A percentile compares a stretch with the other conserved stretches of the same genome.
phyloP scores from a whole-genome alignment of 2,888 invertebrate species.

The Heliconius hortense region DNA sequence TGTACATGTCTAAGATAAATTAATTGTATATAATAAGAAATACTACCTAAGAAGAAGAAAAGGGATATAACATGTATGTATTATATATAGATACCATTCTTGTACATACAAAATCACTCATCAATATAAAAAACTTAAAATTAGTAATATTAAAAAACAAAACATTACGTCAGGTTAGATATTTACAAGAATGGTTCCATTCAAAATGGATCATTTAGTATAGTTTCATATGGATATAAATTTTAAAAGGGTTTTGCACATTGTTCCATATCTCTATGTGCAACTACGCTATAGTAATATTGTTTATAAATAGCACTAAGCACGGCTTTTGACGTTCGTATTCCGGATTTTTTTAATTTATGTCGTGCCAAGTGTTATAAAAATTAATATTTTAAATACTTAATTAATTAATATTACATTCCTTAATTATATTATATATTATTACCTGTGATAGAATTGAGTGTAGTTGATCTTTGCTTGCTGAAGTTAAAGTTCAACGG shows the following conservation, averaged over 20 bases:
- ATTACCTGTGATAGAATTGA: conserved; percentile 89
- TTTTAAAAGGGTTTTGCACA: conserved; percentile 62
- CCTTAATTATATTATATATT: conserved; percentile 37
- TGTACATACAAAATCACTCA: conserved; percentile 28
- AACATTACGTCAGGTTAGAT: not conserved
- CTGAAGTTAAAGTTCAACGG: conserved; percentile 91
- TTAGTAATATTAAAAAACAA: not conserved
- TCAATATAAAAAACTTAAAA: not conserved
- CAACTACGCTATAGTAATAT: conserved; percentile 60
- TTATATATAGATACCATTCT: conserved; percentile 33
- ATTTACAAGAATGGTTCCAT: conserved; percentile 31
- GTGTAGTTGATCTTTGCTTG: conserved; percentile 86
- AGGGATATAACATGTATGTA: conserved; percentile 28
- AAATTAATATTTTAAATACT: conserved; percentile 34
- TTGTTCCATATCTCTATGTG: conserved; percentile 66
- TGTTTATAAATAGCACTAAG: conserved; percentile 47
- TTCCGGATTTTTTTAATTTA: conserved; percentile 4
- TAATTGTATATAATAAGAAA: conserved; percentile 38
- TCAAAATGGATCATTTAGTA: conserved; percentile 44
- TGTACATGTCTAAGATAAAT: conserved; percentile 35
- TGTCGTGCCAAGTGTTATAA: conserved; percentile 31
- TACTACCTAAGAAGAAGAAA: conserved; percentile 43
- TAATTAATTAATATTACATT: conserved; percentile 44
- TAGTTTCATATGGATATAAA: conserved; percentile 49
- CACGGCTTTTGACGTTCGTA: conserved; percentile 44